These are phyloP conservation scores for Mixornis gularis DNA, from an alignment of 2,113 vertebrate genomes.

Conservation along the genomic window DNA sequence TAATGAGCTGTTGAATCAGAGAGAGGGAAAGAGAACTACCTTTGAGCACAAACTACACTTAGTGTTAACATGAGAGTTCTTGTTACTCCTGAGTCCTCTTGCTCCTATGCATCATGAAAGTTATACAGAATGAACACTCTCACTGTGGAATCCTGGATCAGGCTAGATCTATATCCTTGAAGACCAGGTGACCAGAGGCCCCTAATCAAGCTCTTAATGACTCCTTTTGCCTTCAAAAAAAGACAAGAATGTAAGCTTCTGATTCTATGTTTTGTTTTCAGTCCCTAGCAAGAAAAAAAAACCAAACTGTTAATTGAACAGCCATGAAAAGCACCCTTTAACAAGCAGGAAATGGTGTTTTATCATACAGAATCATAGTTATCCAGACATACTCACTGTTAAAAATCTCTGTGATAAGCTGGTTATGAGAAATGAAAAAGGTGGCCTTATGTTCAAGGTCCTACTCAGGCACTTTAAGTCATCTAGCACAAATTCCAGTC, in stretches of 20 bases:
- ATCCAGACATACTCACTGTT: background rate
- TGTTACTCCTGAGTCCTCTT: background rate
- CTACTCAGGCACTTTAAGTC: background rate
- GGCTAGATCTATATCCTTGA: background rate
- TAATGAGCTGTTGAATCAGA: conserved; percentile 78
- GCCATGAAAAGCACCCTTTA: background rate
- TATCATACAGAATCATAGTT: background rate
- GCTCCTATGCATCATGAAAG: background rate
- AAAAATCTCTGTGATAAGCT: background rate
- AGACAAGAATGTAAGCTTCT: background rate
- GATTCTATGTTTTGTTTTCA: background rate
- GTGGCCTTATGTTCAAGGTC: background rate
- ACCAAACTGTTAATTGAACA: background rate
- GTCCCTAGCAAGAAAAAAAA: background rate
- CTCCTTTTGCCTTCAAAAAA: background rate
- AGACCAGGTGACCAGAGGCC: background rate
- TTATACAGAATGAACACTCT: background rate
- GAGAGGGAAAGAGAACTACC: background rate
- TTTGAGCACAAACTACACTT: background rate
- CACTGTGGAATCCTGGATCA: background rate
- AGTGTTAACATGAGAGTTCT: background rate
- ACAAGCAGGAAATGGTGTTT: background rate
- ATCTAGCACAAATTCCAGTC: background rate
- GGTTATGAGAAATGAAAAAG: background rate
- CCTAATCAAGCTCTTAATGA: background rate